Percentiles rank a stretch among this genome's conserved stretches.
Evolutionary conservation across 2,888 invertebrate species (phyloP).

Genomic region (Drosophila pseudotalamancana): DNA sequence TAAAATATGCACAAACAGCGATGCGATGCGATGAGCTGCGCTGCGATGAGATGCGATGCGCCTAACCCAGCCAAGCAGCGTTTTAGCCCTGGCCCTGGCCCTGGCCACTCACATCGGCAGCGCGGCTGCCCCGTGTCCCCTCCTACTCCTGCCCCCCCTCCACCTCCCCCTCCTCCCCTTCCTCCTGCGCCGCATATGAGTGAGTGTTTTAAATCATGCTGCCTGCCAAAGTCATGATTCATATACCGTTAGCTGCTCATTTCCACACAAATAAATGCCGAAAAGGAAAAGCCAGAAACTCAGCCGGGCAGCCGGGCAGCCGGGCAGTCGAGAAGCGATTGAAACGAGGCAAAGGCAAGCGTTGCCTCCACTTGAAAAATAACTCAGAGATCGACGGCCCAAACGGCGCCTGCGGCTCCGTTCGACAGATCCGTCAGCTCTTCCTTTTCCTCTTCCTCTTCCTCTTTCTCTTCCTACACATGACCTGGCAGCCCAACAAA

Average conservation of each 20-base stretch:
- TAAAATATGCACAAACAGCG: constrained; percentile 81
- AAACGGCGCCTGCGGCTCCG: constrained; percentile 45
- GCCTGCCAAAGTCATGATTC: constrained; percentile 84
- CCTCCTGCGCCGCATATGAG: constrained; percentile 63
- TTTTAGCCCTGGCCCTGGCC: constrained; percentile 51
- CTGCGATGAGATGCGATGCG: constrained; percentile 10
- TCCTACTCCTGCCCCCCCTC: background rate
- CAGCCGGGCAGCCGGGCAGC: background rate
- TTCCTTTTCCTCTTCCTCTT: constrained; percentile 6
- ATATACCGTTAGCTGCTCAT: constrained; percentile 83
- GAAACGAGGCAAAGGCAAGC: constrained; percentile 30
- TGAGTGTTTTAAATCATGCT: constrained; percentile 82
- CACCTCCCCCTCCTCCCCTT: constrained; percentile 26
- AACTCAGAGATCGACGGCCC: constrained; percentile 50
- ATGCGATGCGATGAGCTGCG: constrained; percentile 25
- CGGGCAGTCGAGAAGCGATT: constrained; percentile 4
- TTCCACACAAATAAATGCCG: constrained; percentile 79
- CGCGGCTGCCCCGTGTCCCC: background rate
- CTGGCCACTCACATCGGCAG: constrained; percentile 43
- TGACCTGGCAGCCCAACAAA: constrained; percentile 66
- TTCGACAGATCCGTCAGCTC: constrained; percentile 33
- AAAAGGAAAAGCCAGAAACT: constrained; percentile 57
- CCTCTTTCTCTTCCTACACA: constrained; percentile 6
- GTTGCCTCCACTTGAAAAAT: constrained; percentile 59
- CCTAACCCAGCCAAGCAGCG: constrained; percentile 33